Base-by-base conservation (phyloP, 2,888 invertebrate genomes). In the Cryptocephalus moraei region DNA sequence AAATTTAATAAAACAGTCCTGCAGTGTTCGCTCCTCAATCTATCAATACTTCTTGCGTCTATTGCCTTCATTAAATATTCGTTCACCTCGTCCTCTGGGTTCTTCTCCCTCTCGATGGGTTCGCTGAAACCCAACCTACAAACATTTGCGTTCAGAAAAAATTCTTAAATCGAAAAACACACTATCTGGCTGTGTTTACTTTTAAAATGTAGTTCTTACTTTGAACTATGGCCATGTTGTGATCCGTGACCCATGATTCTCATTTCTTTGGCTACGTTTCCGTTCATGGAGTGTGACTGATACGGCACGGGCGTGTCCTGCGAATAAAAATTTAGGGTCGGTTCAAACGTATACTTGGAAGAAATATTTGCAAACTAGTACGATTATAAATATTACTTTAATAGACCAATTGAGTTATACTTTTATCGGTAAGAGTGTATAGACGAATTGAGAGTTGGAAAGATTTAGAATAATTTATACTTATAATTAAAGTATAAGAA, bases 21-120 rank as follows among this genome's bases (percentile, higher is more conserved):
- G 68, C 95, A 95, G 69, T 96, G 92, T 65, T 95, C 91, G 1
- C 86, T 79, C 46, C 91, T 77, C 45, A 94, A 77, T 44, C 87
- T 81, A 73, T 95, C 93, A 48, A 93, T 91, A 66, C 91, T 91
- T 45, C 94, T 79, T 1, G 94, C 94, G 69, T 95, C 94, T 55
- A 96, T 96, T 10, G 95, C 95, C 56, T 91, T 84, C 80, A 91
- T 90, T 57, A 97, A 76, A 70, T 96, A 96, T 60, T 96, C 96
- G 67, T 96, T 94, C 14, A 94, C 92, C 71, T 94, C 94, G 58
- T 92, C 92, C 60, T 92, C 91, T 0, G 90, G 88, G 66, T 87
- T 84, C 67, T 87, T 87, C 52, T 78, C 77, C 32, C 62, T 51
- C 57, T 87, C 86, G 22, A 73, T 71, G 46, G 74, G 75, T 49